phyloP scores from a whole-genome alignment of 2,113 vertebrate genomes.

The Sebastes fasciatus region DNA sequence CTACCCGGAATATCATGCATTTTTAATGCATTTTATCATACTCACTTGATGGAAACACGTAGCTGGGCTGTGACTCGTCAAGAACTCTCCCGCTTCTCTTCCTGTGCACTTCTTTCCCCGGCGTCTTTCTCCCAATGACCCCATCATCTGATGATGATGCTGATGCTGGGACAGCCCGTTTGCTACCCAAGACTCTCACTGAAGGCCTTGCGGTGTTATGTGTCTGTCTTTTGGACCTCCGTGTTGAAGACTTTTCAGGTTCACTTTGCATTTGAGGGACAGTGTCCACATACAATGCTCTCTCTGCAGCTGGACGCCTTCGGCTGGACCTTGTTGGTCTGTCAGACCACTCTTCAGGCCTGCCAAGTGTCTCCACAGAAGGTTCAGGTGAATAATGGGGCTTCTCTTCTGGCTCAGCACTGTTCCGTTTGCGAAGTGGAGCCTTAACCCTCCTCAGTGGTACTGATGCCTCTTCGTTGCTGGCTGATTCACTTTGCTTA shows the following conservation, averaged over 20 bases:
- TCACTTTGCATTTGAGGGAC: conserved; percentile 6
- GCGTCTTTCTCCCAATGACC: neutral
- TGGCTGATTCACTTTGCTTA: neutral
- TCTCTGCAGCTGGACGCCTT: neutral
- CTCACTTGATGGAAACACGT: neutral
- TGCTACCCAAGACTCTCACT: neutral
- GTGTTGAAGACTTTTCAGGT: conserved; percentile 17
- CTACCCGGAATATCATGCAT: no score
- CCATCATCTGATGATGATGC: neutral
- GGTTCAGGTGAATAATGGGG: neutral
- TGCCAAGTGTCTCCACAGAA: neutral
- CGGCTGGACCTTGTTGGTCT: conserved; percentile 15
- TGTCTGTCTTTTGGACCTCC: neutral
- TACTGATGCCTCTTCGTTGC: neutral
- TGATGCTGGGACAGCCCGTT: neutral
- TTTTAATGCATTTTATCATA: neutral
- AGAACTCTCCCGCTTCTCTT: neutral
- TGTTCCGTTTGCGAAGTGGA: neutral
- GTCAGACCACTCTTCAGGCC: neutral
- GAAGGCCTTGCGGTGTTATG: neutral
- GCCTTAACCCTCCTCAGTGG: conserved; percentile 60
- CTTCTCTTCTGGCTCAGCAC: neutral
- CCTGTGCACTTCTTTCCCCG: neutral
- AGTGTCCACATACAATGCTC: neutral
- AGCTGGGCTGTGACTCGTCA: neutral